Base-by-base conservation (phyloP, 2,888 invertebrate genomes). In the Chirona hameri region DNA sequence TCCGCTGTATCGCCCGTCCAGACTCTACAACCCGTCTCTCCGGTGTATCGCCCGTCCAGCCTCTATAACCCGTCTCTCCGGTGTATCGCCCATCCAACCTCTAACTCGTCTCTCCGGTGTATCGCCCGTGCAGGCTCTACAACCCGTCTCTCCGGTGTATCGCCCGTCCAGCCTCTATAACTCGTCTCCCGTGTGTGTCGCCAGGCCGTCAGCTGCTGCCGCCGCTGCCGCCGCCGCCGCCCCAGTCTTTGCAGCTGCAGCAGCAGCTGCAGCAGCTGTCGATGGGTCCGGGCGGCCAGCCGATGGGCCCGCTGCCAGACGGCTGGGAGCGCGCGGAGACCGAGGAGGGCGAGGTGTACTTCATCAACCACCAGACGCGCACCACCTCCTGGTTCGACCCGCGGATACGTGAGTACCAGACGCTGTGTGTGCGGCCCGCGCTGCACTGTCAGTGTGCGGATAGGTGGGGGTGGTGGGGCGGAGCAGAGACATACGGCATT, bases 311-410 rank as follows among this genome's bases (percentile, higher is more conserved):
- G 85, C 90, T 95, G 88, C 95, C 95, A 85, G 94, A 95, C 85
- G 95, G 95, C 86, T 95, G 95, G 95, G 95, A 95, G 89, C 94
- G 95, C 89, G 93, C 94, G 84, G 91, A 93, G 86, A 95, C 95
- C 85, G 91, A 92, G 83, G 94, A 95, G 88, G 95, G 95, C 86
- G 95, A 95, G 89, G 91, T 93, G 87, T 95, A 95, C 90, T 95
- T 95, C 90, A 93, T 97, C 90, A 96, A 97, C 90, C 97, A 97
- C 90, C 93, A 94, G 89, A 94, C 95, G 86, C 93, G 96, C 89
- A 96, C 96, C 87, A 98, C 98, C 85, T 97, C 97, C 87, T 98
- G 98, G 98, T 97, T 96, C 91, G 97, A 98, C 90, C 98, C 98
- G 87, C 92, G 97, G 92, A 94, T 98, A 92, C 96, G 96, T 96